Evolutionary conservation across 2,888 invertebrate genomes (phyloP).

Genomic region (Epistrophe eligans): DNA sequence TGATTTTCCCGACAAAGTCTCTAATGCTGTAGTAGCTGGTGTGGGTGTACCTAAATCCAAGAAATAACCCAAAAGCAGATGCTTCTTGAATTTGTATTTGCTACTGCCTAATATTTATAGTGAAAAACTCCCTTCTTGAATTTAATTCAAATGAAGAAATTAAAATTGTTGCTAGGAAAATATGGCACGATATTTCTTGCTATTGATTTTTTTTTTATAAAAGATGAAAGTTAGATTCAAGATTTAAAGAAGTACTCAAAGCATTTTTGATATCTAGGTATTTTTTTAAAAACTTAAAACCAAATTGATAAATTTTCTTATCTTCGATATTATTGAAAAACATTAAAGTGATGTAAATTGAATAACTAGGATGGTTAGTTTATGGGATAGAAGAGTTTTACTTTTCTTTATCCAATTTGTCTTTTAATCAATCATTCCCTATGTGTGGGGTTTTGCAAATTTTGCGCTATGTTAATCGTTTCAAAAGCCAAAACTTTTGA

Average conservation of each 20-base stretch:
- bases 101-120: no score
- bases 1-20: constrained; percentile 26
- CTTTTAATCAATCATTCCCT: not conserved
- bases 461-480: not conserved
- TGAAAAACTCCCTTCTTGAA: not conserved
- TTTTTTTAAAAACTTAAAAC: not conserved
- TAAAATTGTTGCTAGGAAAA: not conserved
- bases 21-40: not conserved
- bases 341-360: not conserved
- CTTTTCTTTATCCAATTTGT: not conserved
- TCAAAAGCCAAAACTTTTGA: not conserved
- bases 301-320: not conserved
- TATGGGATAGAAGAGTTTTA: constrained; percentile 6
- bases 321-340: constrained; percentile 32
- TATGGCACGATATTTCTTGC: not conserved
- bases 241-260: not conserved
- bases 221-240: not conserved
- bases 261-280: not conserved
- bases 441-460: not conserved
- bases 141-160: not conserved
- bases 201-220: constrained; percentile 32
- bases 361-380: not conserved
- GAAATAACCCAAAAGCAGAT: not conserved
- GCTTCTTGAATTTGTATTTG: not conserved
- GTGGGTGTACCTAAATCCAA: not conserved